Evolutionary conservation across 1,140 invertebrate genomes (phyloP).

Genomic region (Euwallacea fornicatus): DNA sequence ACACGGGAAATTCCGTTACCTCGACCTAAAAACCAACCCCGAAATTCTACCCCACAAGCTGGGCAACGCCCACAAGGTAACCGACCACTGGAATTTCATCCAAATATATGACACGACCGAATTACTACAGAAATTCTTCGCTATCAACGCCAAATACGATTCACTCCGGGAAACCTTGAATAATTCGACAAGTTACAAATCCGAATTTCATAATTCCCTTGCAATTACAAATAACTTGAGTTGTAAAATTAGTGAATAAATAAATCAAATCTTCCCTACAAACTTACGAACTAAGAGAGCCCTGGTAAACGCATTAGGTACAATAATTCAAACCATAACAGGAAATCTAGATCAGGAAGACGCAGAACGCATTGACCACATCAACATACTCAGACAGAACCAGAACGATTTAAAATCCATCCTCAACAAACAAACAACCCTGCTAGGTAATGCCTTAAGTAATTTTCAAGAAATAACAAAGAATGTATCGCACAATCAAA

Average conservation of each 20-base stretch:
- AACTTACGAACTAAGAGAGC: slow-evolving; percentile 5
- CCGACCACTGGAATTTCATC: slow-evolving; percentile 29
- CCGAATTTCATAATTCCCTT: neutral
- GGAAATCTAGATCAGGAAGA: slow-evolving; percentile 28
- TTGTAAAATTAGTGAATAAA: slow-evolving; percentile 4
- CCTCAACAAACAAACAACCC: slow-evolving; percentile 14
- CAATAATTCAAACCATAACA: slow-evolving; percentile 24
- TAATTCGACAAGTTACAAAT: neutral
- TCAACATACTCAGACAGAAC: slow-evolving; percentile 13
- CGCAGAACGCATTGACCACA: slow-evolving; percentile 20
- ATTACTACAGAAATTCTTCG: slow-evolving; percentile 7
- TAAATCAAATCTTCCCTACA: slow-evolving; percentile 5
- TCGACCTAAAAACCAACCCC: slow-evolving; percentile 30
- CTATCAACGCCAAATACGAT: neutral
- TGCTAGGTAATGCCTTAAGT: slow-evolving; percentile 1
- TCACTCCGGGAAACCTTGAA: neutral
- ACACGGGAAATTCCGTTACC: neutral
- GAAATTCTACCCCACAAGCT: slow-evolving; percentile 35
- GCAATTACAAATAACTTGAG: neutral
- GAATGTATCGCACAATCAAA: neutral
- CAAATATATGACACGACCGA: slow-evolving; percentile 23
- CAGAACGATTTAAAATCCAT: slow-evolving; percentile 8
- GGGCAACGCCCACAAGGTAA: slow-evolving; percentile 22
- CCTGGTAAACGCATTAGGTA: slow-evolving; percentile 27
- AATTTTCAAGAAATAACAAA: slow-evolving; percentile 1